phyloP scores from a whole-genome alignment of 2,797 vertebrate species.

The Galago senegalensis region DNA sequence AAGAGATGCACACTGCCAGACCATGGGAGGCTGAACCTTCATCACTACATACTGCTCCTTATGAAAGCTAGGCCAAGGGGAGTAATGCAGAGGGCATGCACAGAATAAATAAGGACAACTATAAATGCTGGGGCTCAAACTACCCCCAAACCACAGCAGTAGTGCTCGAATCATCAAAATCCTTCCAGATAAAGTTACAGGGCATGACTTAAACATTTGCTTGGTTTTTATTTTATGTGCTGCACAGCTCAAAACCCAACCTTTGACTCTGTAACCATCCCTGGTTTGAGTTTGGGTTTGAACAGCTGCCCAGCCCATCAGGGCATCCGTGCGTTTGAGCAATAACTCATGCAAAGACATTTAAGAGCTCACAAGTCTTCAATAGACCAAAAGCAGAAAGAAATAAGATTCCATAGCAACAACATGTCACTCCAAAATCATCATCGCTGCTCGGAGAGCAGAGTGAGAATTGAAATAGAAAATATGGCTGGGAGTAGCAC shows the following conservation, averaged over 20 bases:
- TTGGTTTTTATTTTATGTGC: constrained; percentile 64
- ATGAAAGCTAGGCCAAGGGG: constrained; percentile 34
- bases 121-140: background rate
- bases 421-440: constrained; percentile 79
- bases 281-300: constrained; percentile 78
- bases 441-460: constrained; percentile 48
- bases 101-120: constrained; percentile 52
- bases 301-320: constrained; percentile 76
- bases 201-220: constrained; percentile 62
- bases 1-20: background rate
- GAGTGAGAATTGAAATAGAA: constrained; percentile 67
- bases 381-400: constrained; percentile 66
- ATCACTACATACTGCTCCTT: background rate
- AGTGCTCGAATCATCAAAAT: constrained; percentile 71
- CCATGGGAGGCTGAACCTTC: background rate
- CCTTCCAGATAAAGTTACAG: constrained; percentile 71
- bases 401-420: constrained; percentile 67
- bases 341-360: constrained; percentile 51
- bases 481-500: constrained; percentile 69
- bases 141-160: constrained; percentile 59
- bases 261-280: constrained; percentile 62
- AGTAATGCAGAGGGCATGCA: background rate
- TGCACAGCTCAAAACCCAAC: constrained; percentile 61
- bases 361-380: constrained; percentile 45
- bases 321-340: background rate